Evolutionary conservation across 2,797 vertebrate genomes (phyloP).

Genomic region (Sebastolobus alascanus): DNA sequence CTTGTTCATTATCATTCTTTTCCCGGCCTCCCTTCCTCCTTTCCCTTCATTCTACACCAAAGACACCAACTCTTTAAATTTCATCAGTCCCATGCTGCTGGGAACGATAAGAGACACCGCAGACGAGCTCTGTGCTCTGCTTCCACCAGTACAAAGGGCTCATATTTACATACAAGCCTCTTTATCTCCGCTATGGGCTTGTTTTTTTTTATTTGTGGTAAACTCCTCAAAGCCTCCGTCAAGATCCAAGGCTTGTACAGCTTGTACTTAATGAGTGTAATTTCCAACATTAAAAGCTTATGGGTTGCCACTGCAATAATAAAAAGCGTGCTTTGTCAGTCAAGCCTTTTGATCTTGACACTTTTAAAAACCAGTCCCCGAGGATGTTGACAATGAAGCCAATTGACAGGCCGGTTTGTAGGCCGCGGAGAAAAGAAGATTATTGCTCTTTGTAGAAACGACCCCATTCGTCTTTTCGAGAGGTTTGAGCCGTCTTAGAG

Average conservation of each 20-base stretch:
- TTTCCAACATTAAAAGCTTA: constrained; percentile 84
- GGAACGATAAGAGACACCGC: constrained; percentile 65
- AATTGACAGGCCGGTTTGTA: constrained; percentile 81
- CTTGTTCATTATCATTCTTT: constrained; percentile 24
- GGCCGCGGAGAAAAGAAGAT: constrained; percentile 73
- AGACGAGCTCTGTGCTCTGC: constrained; percentile 51
- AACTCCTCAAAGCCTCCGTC: constrained; percentile 84
- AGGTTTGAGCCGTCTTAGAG: constrained; percentile 67
- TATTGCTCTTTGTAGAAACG: constrained; percentile 79
- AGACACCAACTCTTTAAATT: constrained; percentile 59
- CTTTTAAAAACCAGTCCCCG: constrained; percentile 85
- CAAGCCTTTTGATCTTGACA: constrained; percentile 87
- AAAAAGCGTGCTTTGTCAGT: constrained; percentile 79
- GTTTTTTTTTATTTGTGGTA: constrained; percentile 75
- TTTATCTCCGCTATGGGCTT: constrained; percentile 73
- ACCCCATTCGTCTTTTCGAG: constrained; percentile 75
- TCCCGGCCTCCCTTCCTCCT: constrained; percentile 1
- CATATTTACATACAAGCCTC: constrained; percentile 80
- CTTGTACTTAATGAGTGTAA: constrained; percentile 86
- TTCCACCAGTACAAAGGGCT: constrained; percentile 63
- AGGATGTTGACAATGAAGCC: constrained; percentile 82
- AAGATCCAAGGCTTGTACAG: constrained; percentile 86
- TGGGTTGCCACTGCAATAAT: constrained; percentile 75
- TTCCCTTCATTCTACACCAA: constrained; percentile 31
- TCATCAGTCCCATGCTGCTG: constrained; percentile 66